Evolutionary conservation across 2,888 invertebrate genomes (phyloP).

Genomic region (Chymomyza fuscimana): DNA sequence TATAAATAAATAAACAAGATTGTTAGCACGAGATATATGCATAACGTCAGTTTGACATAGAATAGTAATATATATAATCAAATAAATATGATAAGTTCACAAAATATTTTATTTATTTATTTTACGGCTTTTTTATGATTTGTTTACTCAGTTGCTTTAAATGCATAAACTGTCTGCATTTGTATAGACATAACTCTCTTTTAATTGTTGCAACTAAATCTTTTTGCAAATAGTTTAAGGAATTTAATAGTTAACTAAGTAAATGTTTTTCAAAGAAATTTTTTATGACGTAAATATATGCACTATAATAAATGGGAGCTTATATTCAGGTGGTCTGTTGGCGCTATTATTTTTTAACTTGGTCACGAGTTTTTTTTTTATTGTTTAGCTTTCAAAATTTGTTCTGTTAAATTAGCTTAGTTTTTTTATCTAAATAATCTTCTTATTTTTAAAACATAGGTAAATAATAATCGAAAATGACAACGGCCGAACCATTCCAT

Average conservation of each 20-base stretch:
- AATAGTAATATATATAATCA: conserved; percentile 21
- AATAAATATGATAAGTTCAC: conserved; percentile 10
- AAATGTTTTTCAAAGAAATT: not conserved
- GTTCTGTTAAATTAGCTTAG: no score
- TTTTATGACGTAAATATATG: no score
- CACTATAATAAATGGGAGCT: no score
- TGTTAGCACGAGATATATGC: not conserved
- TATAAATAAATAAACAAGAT: conserved; percentile 36
- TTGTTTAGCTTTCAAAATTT: no score
- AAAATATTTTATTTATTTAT: not conserved
- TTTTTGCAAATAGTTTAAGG: not conserved
- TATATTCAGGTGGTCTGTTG: no score
- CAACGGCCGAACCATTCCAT: no score
- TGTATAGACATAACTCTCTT: not conserved
- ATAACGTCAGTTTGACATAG: not conserved
- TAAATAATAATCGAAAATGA: no score
- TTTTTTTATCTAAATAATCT: no score
- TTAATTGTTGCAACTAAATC: not conserved
- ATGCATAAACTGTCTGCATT: no score
- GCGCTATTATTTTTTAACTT: no score
- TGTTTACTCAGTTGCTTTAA: not conserved
- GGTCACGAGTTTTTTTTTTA: no score
- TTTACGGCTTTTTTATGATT: not conserved
- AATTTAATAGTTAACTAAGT: not conserved
- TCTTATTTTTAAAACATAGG: no score